Evolutionary conservation across 1,140 invertebrate genomes (phyloP).

Genomic region (Pemphigus obesinymphae): DNA sequence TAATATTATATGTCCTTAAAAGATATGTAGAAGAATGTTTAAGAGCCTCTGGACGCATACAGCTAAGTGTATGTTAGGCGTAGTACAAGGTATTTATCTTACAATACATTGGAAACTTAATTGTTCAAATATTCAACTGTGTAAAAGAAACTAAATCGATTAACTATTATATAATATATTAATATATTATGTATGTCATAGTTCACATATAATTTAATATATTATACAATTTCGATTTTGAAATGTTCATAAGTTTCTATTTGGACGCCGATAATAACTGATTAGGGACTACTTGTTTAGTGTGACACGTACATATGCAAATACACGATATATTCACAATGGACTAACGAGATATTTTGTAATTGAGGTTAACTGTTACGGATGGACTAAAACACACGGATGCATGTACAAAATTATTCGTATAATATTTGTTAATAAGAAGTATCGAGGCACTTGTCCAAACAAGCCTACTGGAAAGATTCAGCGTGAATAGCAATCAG

Average conservation of each 20-base stretch:
- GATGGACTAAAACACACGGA: not conserved
- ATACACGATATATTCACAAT: conserved; percentile 12
- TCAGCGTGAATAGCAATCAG: conserved; percentile 23
- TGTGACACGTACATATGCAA: conserved; percentile 9
- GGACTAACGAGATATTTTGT: conserved; percentile 22
- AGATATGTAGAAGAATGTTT: not conserved
- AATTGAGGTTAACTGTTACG: not conserved
- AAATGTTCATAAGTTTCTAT: not conserved
- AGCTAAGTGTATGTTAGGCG: not conserved
- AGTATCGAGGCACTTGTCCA: conserved; percentile 22
- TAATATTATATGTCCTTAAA: too few relatives aligned
- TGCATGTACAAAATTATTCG: not conserved
- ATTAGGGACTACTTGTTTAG: conserved; percentile 10
- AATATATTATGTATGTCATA: not conserved
- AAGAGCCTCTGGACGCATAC: not conserved
- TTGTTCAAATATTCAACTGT: too few relatives aligned
- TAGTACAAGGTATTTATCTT: not conserved
- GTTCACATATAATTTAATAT: not conserved
- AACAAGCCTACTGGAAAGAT: conserved; percentile 34
- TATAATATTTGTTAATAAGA: conserved; percentile 28
- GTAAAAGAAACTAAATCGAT: not conserved
- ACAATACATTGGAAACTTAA: not conserved
- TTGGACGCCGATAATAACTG: not conserved
- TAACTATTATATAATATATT: not conserved
- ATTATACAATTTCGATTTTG: conserved; percentile 12